A percentile compares a stretch with the other conserved stretches of the same genome.
Conservation (phyloP, 2,888 invertebrate genomes). For the Nemotelus nigrinus region DNA sequence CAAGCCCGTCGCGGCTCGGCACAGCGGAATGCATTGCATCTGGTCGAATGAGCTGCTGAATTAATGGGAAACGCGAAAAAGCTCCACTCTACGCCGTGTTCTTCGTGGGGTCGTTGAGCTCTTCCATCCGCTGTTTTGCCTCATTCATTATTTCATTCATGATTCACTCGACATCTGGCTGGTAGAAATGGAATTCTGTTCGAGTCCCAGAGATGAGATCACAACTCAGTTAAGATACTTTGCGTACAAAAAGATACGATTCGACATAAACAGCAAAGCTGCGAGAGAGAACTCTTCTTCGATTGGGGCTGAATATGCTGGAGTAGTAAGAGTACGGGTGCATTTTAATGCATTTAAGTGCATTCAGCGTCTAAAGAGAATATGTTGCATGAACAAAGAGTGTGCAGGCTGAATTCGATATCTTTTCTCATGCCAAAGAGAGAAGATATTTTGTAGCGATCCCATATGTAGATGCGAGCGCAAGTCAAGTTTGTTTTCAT, state of each 20-base stretch:
- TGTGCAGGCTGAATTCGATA: neutral
- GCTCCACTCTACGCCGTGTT: neutral
- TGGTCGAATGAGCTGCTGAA: constrained; percentile 7
- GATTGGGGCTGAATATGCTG: neutral
- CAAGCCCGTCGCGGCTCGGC: constrained; percentile 5
- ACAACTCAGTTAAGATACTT: neutral
- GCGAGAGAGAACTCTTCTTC: neutral
- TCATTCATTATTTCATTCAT: constrained; percentile 22
- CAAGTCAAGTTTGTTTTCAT: no score
- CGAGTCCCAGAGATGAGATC: constrained; percentile 11
- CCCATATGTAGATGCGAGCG: no score
- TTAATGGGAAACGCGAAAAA: constrained; percentile 16
- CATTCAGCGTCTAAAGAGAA: constrained; percentile 27
- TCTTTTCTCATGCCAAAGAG: no score
- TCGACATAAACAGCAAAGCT: neutral
- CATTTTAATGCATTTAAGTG: constrained; percentile 5
- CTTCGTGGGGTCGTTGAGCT: constrained; percentile 38
- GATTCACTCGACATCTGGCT: constrained; percentile 5
- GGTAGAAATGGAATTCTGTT: neutral
- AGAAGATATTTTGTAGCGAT: no score
- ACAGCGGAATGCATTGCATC: neutral
- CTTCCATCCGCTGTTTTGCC: constrained; percentile 27
- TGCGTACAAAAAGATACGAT: neutral
- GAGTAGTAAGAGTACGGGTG: neutral
- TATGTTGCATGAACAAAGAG: neutral